phyloP scores from a whole-genome alignment of 1,140 invertebrate genomes.

The Odontomachus brunneus region DNA sequence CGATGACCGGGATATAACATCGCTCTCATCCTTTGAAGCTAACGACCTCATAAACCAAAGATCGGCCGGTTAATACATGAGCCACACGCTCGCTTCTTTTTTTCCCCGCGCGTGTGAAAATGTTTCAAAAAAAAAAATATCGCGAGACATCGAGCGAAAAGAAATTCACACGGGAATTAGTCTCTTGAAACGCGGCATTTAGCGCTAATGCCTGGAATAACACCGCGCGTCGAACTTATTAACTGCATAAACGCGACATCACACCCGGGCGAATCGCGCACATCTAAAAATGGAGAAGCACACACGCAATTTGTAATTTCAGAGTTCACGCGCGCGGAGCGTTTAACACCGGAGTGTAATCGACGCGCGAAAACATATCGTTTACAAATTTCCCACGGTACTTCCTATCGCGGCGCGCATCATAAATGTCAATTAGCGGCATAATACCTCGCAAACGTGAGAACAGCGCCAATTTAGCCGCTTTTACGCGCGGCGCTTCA shows the following conservation, averaged over 20 bases:
- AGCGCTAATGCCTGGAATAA: not conserved
- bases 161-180: not conserved
- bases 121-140: not conserved
- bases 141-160: not conserved
- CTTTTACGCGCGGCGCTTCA: conserved; percentile 38
- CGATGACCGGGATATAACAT: conserved; percentile 38
- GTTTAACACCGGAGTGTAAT: conserved; percentile 30
- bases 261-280: not conserved
- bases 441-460: conserved; percentile 44
- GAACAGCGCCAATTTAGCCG: conserved; percentile 52
- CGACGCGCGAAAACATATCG: conserved; percentile 41
- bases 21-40: conserved; percentile 62
- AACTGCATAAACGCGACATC: not conserved
- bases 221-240: not conserved
- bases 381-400: conserved; percentile 48
- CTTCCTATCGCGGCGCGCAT: conserved; percentile 54
- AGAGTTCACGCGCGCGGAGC: conserved; percentile 24
- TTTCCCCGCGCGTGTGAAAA: not conserved
- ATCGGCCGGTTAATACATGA: conserved; percentile 55
- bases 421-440: conserved; percentile 65
- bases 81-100: not conserved
- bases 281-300: not conserved
- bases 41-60: conserved; percentile 69
- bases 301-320: conserved; percentile 32
- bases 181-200: conserved; percentile 18